These are phyloP conservation scores for Catagonus wagneri DNA, from an alignment of 2,113 vertebrate species.

Conservation along the genomic window DNA sequence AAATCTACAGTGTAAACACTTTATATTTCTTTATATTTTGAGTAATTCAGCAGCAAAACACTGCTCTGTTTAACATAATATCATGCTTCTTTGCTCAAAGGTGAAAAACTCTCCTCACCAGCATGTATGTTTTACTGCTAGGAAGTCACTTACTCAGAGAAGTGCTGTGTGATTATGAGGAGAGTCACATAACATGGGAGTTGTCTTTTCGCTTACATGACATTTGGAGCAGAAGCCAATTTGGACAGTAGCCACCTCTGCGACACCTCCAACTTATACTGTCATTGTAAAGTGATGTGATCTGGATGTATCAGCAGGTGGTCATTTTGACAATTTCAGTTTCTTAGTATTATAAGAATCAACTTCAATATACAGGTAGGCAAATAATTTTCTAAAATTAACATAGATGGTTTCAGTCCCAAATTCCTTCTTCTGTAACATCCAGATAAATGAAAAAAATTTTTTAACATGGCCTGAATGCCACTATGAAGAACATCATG, in stretches of 20 bases:
- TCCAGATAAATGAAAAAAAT: not conserved
- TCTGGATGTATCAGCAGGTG: not conserved
- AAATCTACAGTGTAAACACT: not conserved
- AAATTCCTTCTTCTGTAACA: not conserved
- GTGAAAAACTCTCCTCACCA: slow-evolving; percentile 13
- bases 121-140: not conserved
- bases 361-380: not conserved
- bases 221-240: slow-evolving; percentile 39
- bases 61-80: not conserved
- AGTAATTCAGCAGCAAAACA: not conserved
- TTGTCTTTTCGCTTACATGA: slow-evolving; percentile 49
- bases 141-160: slow-evolving; percentile 45
- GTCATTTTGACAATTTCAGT: slow-evolving; percentile 53
- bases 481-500: too few relatives aligned
- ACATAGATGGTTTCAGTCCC: not conserved
- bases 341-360: slow-evolving; percentile 58
- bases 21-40: not conserved
- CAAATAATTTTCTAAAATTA: not conserved
- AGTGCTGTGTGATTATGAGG: not conserved
- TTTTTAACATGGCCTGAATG: not conserved
- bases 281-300: slow-evolving; percentile 73
- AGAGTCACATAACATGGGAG: not conserved
- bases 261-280: slow-evolving; percentile 56
- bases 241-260: slow-evolving; percentile 61
- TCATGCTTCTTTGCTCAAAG: not conserved